Conservation (phyloP, 2,113 vertebrate genomes). For the Erpornis zantholeuca region DNA sequence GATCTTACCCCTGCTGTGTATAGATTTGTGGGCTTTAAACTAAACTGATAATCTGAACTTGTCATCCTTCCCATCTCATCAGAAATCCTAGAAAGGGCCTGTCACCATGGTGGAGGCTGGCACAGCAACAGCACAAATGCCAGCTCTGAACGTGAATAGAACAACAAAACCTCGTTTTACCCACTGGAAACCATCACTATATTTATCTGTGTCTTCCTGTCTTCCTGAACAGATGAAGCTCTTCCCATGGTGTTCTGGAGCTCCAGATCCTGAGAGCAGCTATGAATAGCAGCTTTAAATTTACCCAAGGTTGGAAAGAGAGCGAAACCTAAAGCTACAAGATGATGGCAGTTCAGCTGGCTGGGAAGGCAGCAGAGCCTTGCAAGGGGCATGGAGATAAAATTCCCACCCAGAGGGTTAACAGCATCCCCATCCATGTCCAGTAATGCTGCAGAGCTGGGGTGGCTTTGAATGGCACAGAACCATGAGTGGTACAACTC, state of each 20-base stretch:
- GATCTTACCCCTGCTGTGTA: background rate
- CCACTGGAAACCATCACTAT: slow-evolving; percentile 5
- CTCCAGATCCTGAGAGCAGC: slow-evolving; percentile 30
- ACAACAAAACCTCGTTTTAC: slow-evolving; percentile 3
- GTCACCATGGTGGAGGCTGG: background rate
- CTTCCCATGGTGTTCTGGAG: slow-evolving; percentile 44
- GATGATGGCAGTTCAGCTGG: background rate
- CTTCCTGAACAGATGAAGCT: slow-evolving; percentile 40
- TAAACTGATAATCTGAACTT: background rate
- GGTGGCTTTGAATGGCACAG: background rate
- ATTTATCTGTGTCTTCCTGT: slow-evolving; percentile 38
- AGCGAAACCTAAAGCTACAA: background rate
- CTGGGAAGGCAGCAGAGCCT: background rate
- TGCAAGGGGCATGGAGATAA: background rate
- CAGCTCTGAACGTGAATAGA: slow-evolving; percentile 6
- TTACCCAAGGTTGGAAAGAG: background rate
- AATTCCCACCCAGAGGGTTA: background rate
- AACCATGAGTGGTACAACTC: accelerated
- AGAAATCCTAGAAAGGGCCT: background rate
- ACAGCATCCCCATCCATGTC: background rate
- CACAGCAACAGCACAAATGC: background rate
- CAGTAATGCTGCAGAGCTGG: background rate
- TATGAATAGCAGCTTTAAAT: slow-evolving; percentile 38
- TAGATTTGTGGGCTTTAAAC: background rate
- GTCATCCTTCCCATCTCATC: background rate